These are phyloP conservation scores for Colletes latitarsis DNA, from an alignment of 1,140 invertebrate species.

Conservation along the genomic window DNA sequence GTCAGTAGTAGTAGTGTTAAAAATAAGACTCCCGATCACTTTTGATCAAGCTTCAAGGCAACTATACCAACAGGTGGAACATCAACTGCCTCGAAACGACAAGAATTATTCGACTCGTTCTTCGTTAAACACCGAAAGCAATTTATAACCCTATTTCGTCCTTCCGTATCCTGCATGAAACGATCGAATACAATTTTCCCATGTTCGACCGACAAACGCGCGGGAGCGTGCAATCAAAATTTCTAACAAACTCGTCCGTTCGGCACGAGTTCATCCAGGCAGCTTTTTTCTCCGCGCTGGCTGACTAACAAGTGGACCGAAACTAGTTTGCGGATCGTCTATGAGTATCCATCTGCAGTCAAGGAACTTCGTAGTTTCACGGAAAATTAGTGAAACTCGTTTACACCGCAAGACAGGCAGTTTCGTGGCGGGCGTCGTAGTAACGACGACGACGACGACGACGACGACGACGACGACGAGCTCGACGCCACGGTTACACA, in stretches of 20 bases:
- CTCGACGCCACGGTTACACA: conserved; percentile 1
- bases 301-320: conserved; percentile 9
- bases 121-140: too few species aligned
- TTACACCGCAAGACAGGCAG: conserved; percentile 62
- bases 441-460: conserved; percentile 51
- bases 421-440: conserved; percentile 54
- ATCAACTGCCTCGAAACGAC: too few species aligned
- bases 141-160: too few species aligned
- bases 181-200: neutral
- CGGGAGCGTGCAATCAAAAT: neutral
- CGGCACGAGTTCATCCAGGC: neutral
- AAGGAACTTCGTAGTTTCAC: conserved; percentile 49
- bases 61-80: too few species aligned
- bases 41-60: too few species aligned
- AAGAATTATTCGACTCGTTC: too few species aligned
- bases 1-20: too few species aligned
- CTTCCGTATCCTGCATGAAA: neutral
- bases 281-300: neutral
- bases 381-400: conserved; percentile 66
- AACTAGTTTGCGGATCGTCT: conserved; percentile 35
- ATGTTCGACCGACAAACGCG: neutral
- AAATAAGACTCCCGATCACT: too few species aligned
- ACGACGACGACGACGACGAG: conserved; percentile 40
- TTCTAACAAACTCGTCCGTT: neutral
- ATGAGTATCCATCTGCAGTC: conserved; percentile 50